A percentile compares a stretch with the other conserved stretches of the same genome.
Conservation (phyloP, 2,888 invertebrate genomes). For the Melieria crassipennis region DNA sequence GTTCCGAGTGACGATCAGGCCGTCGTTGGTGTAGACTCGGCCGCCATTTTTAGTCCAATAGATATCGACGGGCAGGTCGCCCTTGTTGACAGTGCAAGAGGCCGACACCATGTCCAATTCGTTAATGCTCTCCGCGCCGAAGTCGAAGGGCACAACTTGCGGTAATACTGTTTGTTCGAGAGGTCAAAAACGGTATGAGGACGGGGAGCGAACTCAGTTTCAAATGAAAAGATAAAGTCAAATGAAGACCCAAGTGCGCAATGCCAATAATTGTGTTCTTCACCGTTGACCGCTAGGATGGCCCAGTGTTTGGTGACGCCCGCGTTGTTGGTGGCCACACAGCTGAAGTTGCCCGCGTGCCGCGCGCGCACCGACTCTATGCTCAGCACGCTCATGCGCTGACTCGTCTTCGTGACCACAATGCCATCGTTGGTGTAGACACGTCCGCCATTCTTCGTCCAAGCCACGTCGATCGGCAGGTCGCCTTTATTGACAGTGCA, state of each 20-base stretch:
- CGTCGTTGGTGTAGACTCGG: constrained; percentile 67
- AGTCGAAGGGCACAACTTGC: constrained; percentile 76
- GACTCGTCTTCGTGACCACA: constrained; percentile 69
- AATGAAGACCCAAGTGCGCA: too few relatives aligned
- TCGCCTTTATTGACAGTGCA: constrained; percentile 83
- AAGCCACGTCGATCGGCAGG: constrained; percentile 77
- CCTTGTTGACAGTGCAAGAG: constrained; percentile 78
- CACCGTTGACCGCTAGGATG: constrained; percentile 71
- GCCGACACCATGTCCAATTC: constrained; percentile 76
- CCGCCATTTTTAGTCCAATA: constrained; percentile 73
- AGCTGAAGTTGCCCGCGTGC: constrained; percentile 73
- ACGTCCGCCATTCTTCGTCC: constrained; percentile 71
- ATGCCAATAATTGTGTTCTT: not conserved
- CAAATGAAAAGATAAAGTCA: too few relatives aligned
- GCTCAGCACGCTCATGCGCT: constrained; percentile 72
- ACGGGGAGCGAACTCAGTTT: not conserved
- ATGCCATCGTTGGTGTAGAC: constrained; percentile 69
- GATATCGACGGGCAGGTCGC: constrained; percentile 81
- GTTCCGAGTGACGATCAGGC: constrained; percentile 69
- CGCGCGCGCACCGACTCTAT: constrained; percentile 72
- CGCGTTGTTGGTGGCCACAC: constrained; percentile 71
- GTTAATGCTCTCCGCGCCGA: constrained; percentile 75
- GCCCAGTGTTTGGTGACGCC: constrained; percentile 70
- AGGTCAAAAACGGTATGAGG: not conserved
- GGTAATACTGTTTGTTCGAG: constrained; percentile 69